Base-by-base conservation (phyloP, 2,888 invertebrate species). In the Pseudococcus longispinus region DNA sequence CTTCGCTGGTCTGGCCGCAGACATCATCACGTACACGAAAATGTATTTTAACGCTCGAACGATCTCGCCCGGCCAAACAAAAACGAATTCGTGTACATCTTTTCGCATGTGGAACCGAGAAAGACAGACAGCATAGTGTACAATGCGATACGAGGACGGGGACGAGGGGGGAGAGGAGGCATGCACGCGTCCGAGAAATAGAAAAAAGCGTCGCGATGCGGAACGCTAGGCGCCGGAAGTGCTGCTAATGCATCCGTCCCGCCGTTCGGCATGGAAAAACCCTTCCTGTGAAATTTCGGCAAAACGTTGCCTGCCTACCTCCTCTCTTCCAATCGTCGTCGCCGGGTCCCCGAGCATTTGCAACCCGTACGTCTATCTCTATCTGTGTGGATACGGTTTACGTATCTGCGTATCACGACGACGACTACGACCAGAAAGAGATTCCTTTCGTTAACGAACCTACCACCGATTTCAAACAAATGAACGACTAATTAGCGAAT, bases 21-120 rank as follows among this genome's bases (percentile, higher is more conserved):
- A 84, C 84, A 84, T 55, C 60, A 84, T 84, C 84, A 84, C 84
- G 84, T 84, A 84, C 84, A 77, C 46, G 46, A 80, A 86, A 77
- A 86, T 86, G 86, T 80, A 86, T 86, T 86, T 86, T 86, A 86
- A 86, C 86, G 86, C 86, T 86, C 86, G 80, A 86, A 86, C 51
- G 86, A 86, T 32, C 55, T 55, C 55, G 86, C 46, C 26, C 37
- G 37, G 51, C 80, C 44, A 84, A 84, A 84, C 84, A 84, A 84
- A 23, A 51, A 51, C 55, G 77, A 42, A 42, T 6, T 80, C 77
- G 77, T 29, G 77, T 80, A 80, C 77, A 60, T 84, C 55, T 26
- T 84, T 51, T 60, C 60, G 84, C 60, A 83, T 83, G 84, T 60
- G 20, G 20, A 51, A 46, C 29, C 8, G 44, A 83, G 23, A 46